Evolutionary conservation across 2,113 vertebrate species (phyloP).

Genomic region (Oreocharis arfaki): DNA sequence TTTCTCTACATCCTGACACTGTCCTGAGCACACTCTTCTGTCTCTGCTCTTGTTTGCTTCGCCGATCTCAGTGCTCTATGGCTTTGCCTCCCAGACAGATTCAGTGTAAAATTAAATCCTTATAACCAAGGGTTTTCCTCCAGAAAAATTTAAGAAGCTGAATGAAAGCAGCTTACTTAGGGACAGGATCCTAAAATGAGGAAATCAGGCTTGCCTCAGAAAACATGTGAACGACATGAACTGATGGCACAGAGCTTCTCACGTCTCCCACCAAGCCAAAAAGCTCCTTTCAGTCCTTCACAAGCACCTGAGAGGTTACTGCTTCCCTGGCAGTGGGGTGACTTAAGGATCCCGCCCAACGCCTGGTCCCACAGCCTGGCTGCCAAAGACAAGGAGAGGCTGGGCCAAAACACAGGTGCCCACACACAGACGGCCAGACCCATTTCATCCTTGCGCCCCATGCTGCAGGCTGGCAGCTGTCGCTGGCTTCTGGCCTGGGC

Average conservation of each 20-base stretch:
- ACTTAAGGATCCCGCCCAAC: rapidly evolving
- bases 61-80: background rate
- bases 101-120: background rate
- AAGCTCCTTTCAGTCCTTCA: background rate
- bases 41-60: background rate
- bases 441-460: background rate
- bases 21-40: background rate
- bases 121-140: background rate
- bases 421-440: background rate
- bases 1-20: background rate
- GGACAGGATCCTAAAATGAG: background rate
- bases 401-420: background rate
- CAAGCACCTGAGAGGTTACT: rapidly evolving
- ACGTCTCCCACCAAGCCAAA: background rate
- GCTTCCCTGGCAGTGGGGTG: background rate
- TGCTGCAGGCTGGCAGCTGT: background rate
- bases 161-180: background rate
- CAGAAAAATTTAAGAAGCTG: background rate
- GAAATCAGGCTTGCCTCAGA: background rate
- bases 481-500: background rate
- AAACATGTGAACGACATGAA: background rate
- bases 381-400: background rate
- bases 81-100: background rate
- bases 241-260: background rate
- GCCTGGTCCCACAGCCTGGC: background rate